These are phyloP conservation scores for Graphium colonna DNA, from an alignment of 2,888 invertebrate species.

Conservation along the genomic window DNA sequence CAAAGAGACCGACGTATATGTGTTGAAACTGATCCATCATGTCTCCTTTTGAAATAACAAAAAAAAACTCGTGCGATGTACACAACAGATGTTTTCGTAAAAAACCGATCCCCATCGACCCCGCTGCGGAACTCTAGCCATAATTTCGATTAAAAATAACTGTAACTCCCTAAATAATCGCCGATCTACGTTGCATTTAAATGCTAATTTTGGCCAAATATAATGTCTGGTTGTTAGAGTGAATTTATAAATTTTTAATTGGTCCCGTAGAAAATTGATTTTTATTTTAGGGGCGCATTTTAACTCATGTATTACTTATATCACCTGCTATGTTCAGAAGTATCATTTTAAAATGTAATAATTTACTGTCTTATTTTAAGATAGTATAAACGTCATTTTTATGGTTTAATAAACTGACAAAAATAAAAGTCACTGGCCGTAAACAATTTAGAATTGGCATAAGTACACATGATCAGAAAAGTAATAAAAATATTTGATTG, in stretches of 20 bases:
- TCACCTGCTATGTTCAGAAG: no score
- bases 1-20: slow-evolving; percentile 75
- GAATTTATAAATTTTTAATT: neutral
- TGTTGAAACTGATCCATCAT: slow-evolving; percentile 80
- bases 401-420: slow-evolving; percentile 20
- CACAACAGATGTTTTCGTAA: slow-evolving; percentile 77
- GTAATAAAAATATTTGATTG: no score
- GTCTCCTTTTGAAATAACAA: slow-evolving; percentile 78
- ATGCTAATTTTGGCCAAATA: slow-evolving; percentile 60
- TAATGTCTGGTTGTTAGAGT: neutral
- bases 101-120: slow-evolving; percentile 68
- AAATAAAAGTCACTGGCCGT: no score
- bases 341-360: no score
- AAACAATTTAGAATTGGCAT: no score
- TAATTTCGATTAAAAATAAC: slow-evolving; percentile 69
- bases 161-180: slow-evolving; percentile 67
- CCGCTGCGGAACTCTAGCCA: slow-evolving; percentile 52
- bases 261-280: neutral
- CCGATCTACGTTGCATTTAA: slow-evolving; percentile 60
- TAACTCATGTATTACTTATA: slow-evolving; percentile 48
- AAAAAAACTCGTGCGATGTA: slow-evolving; percentile 71
- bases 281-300: slow-evolving; percentile 30
- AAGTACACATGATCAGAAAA: no score
- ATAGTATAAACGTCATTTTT: no score
- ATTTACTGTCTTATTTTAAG: no score